phyloP scores from a whole-genome alignment of 2,113 vertebrate species.

The Trachemys scripta region DNA sequence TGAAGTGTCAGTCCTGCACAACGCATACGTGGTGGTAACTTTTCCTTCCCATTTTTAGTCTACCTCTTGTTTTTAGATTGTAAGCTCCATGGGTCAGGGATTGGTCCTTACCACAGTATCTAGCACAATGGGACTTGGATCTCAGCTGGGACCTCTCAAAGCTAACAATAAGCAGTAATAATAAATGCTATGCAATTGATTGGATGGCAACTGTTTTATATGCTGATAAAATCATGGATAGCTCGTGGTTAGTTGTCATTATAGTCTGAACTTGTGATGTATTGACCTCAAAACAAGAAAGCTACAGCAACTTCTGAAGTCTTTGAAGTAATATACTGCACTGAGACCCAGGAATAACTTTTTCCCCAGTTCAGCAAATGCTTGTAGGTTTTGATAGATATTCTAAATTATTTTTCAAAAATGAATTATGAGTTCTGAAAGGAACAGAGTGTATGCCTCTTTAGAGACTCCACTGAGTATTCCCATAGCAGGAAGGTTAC shows the following conservation, averaged over 20 bases:
- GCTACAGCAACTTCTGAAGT: neutral
- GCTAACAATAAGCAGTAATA: neutral
- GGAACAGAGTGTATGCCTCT: neutral
- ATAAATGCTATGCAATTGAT: neutral
- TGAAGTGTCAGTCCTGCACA: neutral
- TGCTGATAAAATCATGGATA: neutral
- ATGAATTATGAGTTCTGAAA: neutral
- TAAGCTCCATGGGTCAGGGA: neutral
- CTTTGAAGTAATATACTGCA: neutral
- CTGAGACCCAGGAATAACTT: neutral
- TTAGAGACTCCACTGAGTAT: neutral
- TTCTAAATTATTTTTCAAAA: slow-evolving; percentile 11
- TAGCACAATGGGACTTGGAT: neutral
- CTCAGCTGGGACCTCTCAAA: neutral
- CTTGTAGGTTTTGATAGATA: slow-evolving; percentile 31
- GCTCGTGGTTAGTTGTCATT: neutral
- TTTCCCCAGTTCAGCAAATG: slow-evolving; percentile 24
- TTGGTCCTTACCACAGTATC: neutral
- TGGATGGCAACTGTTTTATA: neutral
- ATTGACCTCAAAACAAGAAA: neutral
- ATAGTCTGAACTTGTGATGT: neutral
- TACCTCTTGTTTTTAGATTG: neutral
- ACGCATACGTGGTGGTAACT: neutral
- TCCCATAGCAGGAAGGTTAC: neutral
- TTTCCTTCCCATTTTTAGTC: neutral